Base-by-base conservation (phyloP, 2,797 vertebrate species). In the Moxostoma hubbsi region DNA sequence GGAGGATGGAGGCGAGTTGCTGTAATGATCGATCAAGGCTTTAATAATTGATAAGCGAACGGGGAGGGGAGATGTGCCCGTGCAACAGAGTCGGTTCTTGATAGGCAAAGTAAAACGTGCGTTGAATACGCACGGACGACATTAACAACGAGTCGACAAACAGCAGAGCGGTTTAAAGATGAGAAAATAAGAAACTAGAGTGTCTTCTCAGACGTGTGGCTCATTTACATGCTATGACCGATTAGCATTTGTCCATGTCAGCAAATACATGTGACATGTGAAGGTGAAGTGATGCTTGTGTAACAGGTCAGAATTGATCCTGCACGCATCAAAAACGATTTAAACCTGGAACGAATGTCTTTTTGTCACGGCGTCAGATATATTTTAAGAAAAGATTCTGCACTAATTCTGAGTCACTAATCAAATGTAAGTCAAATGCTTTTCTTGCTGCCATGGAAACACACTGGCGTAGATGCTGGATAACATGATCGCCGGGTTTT, bases 21-120 rank as follows among this genome's bases (percentile, higher is more conserved):
- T 92, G 92, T 92, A 92, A 88, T 88, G 92, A 94, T 95, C 94
- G 90, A 95, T 95, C 91, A 73, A 18, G 47, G 89, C 91, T 90
- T 95, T 94, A 95, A 94, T 94, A 94, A 95, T 95, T 94, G 92
- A 94, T 94, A 93, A 92, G 93, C 88, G 88, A 80, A 88, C 87
- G 73, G 75, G 75, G 76, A 54, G 76, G 61, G 66, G 85, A 80
- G 82, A 86, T 88, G 83, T 80, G 85, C 69, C 79, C 86, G 84
- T 90, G 91, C 90, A 92, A 91, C 90, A 46, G 66, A 91, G 89
- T 89, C 89, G 87, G 89, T 90, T 89, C 86, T 89, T 83, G 83
- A 92, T 92, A 91, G 93, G 91, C 90, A 92, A 92, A 92, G 92
- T 87, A 88, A 89, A 91, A 91, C 90, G 85, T 93, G 93, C 85